Evolutionary conservation across 2,797 vertebrate species (phyloP), one percentile per base, ranked within the genome.

Genomic region (Petrocephalus schoutedeni): DNA sequence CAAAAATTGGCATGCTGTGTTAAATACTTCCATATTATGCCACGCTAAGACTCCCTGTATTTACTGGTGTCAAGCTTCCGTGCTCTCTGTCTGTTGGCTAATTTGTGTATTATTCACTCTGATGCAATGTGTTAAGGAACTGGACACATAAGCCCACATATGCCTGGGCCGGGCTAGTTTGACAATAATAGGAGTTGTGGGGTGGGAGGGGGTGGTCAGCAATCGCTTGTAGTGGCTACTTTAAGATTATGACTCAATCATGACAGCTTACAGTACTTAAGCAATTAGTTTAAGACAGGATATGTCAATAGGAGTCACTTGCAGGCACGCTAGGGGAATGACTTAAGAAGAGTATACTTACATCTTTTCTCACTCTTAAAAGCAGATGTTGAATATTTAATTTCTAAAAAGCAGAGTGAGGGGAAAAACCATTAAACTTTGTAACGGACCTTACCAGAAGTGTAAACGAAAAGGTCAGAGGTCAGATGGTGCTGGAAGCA

Each of bases 241-340:
- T 94, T 90, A 90, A 92, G 94, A 95, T 95, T 95, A 95, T 94
- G 92, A 94, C 95, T 95, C 93, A 94, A 94, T 95, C 94, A 93
- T 10, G 49, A 89, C 89, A 91, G 94, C 93, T 96, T 95, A 94
- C 92, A 92, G 90, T 88, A 91, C 93, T 95, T 92, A 93, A 93
- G 91, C 95, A 95, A 95, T 96, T 95, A 95, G 94, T 95, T 94
- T 95, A 94, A 94, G 90, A 93, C 92, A 92, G 93, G 93, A 94
- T 91, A 89, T 94, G 94, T 95, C 93, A 95, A 94, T 94, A 94
- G 92, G 93, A 94, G 95, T 94, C 95, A 94, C 95, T 94, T 95
- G 93, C 91, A 90, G 94, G 90, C 93, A 86, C 16, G 45, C 0
- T 1, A 41, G 64, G 36, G 88, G 91, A 91, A 92, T 92, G 93